Percentiles rank a stretch among this genome's conserved stretches.
phyloP scores from a whole-genome alignment of 2,797 vertebrate species.

The Aeoliscus strigatus region DNA sequence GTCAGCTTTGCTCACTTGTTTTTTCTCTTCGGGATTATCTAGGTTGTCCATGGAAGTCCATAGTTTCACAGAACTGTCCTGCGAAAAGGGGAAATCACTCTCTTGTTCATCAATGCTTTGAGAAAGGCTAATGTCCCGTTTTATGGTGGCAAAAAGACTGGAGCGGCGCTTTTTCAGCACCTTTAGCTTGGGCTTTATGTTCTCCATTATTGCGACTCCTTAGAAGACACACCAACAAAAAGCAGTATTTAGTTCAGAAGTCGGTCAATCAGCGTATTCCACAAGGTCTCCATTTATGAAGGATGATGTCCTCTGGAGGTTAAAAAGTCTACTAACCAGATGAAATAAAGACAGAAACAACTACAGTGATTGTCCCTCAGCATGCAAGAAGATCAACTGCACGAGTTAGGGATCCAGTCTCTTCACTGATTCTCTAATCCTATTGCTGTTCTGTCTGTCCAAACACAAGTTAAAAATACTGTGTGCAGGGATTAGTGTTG shows the following conservation, averaged over 20 bases:
- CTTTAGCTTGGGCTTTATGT: conserved; percentile 61
- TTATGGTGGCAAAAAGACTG: conserved; percentile 79
- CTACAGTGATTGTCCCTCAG: conserved; percentile 33
- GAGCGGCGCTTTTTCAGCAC: conserved; percentile 68
- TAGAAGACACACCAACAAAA: conserved; percentile 4
- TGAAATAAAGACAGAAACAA: conserved; percentile 34
- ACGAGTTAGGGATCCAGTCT: conserved; percentile 64
- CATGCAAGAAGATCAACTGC: conserved; percentile 64
- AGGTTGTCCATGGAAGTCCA: conserved; percentile 86
- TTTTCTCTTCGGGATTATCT: conserved; percentile 11
- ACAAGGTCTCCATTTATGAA: conserved; percentile 23
- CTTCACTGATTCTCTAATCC: conserved; percentile 76
- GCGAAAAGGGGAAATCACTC: conserved; percentile 76
- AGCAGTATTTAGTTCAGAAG: conserved; percentile 5
- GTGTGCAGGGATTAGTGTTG: conserved; percentile 73
- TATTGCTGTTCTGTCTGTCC: conserved; percentile 75
- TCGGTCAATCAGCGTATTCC: conserved; percentile 27
- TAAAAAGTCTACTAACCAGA: conserved; percentile 9
- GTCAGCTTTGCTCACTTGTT: neutral
- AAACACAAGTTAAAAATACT: conserved; percentile 80
- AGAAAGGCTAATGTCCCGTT: conserved; percentile 71
- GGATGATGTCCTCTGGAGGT: neutral
- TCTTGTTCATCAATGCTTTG: conserved; percentile 66
- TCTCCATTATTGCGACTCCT: conserved; percentile 54
- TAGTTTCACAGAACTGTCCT: conserved; percentile 79